Evolutionary conservation across 2,888 invertebrate genomes (phyloP).

Genomic region (Drosophila subquinaria): DNA sequence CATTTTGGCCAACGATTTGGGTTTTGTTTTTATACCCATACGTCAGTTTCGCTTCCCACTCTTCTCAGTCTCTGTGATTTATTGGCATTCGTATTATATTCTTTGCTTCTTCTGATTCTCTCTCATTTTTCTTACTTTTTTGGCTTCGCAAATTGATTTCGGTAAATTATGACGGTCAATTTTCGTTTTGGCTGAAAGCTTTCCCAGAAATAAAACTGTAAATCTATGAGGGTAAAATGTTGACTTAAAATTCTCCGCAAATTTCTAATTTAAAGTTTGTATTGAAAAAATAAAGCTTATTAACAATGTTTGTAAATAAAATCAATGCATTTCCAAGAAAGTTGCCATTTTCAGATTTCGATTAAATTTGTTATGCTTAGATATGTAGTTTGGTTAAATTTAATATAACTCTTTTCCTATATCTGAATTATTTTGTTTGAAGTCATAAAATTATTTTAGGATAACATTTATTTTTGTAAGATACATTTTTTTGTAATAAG

Average conservation of each 20-base stretch:
- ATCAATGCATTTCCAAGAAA: neutral
- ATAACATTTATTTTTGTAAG: too few relatives aligned
- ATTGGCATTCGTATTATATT: constrained; percentile 20
- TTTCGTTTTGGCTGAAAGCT: constrained; percentile 14
- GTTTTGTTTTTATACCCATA: constrained; percentile 7
- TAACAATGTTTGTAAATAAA: neutral
- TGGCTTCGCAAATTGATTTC: constrained; percentile 43
- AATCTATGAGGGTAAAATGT: constrained; percentile 26
- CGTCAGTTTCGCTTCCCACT: neutral
- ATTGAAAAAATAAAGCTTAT: neutral
- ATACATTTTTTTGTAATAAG: too few relatives aligned
- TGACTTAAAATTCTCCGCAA: constrained; percentile 16
- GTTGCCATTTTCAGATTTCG: too few relatives aligned
- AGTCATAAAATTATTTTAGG: too few relatives aligned
- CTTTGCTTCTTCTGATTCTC: neutral
- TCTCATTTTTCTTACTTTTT: neutral
- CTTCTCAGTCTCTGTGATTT: constrained; percentile 36
- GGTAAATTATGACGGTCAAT: constrained; percentile 44
- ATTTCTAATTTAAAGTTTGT: neutral
- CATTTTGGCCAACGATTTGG: constrained; percentile 9
- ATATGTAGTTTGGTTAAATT: neutral
- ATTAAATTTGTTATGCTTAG: neutral
- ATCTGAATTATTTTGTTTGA: neutral
- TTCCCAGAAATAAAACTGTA: neutral
- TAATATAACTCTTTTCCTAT: neutral